Conservation (phyloP, 2,113 vertebrate species). For the Stigmatopora nigra region DNA sequence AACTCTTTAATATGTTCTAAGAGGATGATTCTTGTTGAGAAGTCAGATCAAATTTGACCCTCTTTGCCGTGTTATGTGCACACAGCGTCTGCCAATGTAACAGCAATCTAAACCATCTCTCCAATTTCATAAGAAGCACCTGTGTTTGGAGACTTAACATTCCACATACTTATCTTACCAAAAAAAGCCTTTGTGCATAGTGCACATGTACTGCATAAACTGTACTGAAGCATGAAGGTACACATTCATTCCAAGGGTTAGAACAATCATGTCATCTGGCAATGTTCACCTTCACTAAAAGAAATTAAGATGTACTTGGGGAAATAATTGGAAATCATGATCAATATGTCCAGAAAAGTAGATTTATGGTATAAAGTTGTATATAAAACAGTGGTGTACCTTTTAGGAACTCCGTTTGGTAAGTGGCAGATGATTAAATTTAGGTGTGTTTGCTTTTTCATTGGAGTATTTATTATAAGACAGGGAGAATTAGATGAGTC, state of each 20-base stretch:
- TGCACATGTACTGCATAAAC: slow-evolving; percentile 65
- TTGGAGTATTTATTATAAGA: no score
- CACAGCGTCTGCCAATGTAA: slow-evolving; percentile 58
- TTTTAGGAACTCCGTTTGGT: neutral
- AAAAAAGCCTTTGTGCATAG: slow-evolving; percentile 58
- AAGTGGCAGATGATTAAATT: no score
- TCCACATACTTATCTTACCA: slow-evolving; percentile 65
- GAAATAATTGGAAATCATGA: slow-evolving; percentile 8
- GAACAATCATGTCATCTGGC: slow-evolving; percentile 27
- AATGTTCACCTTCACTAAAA: slow-evolving; percentile 4
- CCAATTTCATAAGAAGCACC: slow-evolving; percentile 70
- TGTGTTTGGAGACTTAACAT: slow-evolving; percentile 72
- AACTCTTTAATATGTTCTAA: slow-evolving; percentile 48
- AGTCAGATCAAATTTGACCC: slow-evolving; percentile 56
- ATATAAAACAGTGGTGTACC: neutral
- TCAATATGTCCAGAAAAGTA: neutral
- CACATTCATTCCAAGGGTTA: slow-evolving; percentile 31
- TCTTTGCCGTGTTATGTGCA: slow-evolving; percentile 57
- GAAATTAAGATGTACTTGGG: slow-evolving; percentile 10
- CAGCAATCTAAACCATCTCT: slow-evolving; percentile 64
- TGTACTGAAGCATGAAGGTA: slow-evolving; percentile 48
- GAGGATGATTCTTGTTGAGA: slow-evolving; percentile 49
- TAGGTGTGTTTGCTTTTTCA: no score
- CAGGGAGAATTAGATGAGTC: no score
- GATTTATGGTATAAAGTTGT: neutral